Conservation (phyloP, 2,113 vertebrate genomes). For the Catharus minimus region DNA sequence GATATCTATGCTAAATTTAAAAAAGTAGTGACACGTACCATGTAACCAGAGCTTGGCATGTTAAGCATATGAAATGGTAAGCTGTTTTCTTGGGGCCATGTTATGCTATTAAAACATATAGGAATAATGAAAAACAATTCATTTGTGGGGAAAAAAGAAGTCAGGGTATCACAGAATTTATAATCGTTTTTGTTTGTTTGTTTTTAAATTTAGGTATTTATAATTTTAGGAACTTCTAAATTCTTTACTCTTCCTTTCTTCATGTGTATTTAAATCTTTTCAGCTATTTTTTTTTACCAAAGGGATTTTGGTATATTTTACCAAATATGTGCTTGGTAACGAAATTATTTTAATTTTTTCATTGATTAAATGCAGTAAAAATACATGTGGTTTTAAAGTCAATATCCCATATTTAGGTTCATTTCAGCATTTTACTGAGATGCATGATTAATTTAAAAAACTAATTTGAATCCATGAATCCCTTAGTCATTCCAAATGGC, state of each 20-base stretch:
- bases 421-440: neutral
- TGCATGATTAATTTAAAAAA: neutral
- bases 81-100: neutral
- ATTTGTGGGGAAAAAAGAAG: neutral
- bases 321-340: neutral
- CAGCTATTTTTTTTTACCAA: neutral
- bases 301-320: neutral
- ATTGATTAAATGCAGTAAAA: neutral
- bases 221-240: neutral
- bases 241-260: neutral
- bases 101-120: neutral
- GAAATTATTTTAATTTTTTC: neutral
- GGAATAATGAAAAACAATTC: neutral
- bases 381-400: neutral
- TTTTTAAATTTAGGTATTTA: neutral
- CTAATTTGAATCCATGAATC: neutral
- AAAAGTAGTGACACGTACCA: neutral
- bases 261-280: neutral
- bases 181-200: accelerated
- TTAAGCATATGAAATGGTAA: neutral
- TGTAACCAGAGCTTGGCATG: neutral
- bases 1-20: neutral
- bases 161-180: neutral
- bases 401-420: neutral
- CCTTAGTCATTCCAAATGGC: neutral